Conservation (phyloP, 1,140 invertebrate species). For the Drosophila repletoides region DNA sequence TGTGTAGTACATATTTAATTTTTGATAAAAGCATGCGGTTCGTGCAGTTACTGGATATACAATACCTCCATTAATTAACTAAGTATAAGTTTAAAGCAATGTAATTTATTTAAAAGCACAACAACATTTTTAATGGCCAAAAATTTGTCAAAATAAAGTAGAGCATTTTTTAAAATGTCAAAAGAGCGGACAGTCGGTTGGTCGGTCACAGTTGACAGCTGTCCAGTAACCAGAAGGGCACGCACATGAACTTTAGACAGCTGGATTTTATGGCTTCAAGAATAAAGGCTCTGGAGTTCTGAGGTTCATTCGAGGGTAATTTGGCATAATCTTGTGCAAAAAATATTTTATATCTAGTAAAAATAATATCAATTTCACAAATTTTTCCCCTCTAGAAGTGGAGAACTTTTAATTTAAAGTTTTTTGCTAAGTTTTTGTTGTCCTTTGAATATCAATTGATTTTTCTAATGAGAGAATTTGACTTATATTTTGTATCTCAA, state of each 20-base stretch:
- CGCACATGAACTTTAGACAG: slow-evolving; percentile 16
- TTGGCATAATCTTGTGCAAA: not conserved
- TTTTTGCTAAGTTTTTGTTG: too few relatives aligned
- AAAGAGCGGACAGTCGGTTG: slow-evolving; percentile 6
- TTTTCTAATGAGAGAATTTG: too few relatives aligned
- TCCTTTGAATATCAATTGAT: too few relatives aligned
- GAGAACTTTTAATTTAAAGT: too few relatives aligned
- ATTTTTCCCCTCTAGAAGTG: too few relatives aligned
- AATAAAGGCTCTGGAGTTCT: slow-evolving; percentile 1
- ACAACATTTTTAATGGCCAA: slow-evolving; percentile 30
- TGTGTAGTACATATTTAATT: not conserved
- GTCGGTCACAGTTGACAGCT: slow-evolving; percentile 42
- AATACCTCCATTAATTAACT: slow-evolving; percentile 32
- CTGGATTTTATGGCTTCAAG: slow-evolving; percentile 24
- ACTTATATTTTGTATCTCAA: not conserved
- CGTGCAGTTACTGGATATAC: not conserved
- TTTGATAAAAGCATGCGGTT: not conserved
- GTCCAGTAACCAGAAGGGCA: slow-evolving; percentile 28
- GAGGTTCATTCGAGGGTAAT: slow-evolving; percentile 11
- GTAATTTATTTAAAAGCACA: slow-evolving; percentile 54
- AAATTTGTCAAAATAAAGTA: slow-evolving; percentile 36
- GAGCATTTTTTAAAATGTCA: slow-evolving; percentile 13
- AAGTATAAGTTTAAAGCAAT: slow-evolving; percentile 22
- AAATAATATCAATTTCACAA: too few relatives aligned
- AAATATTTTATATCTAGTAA: too few relatives aligned